A percentile compares a stretch with the other conserved stretches of the same genome.
Evolutionary conservation across 2,797 vertebrate genomes (phyloP).

Genomic region (Pantherophis alleghaniensis): DNA sequence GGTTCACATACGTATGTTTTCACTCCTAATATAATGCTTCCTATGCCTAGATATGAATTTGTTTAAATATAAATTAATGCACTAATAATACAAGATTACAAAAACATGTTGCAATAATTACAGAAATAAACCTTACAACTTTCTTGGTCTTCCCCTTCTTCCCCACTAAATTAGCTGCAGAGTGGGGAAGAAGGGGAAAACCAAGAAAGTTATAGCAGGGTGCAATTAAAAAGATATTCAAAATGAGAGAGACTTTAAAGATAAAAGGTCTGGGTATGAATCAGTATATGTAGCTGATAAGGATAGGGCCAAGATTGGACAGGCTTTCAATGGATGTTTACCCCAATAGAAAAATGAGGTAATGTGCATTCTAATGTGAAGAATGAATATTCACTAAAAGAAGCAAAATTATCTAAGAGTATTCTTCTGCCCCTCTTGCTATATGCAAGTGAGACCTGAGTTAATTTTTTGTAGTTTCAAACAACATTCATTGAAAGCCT

Average conservation of each 20-base stretch:
- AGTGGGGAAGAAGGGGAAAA: not conserved
- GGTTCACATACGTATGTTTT: not conserved
- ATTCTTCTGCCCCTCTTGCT: no score
- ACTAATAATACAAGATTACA: conserved; percentile 8
- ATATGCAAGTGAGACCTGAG: no score
- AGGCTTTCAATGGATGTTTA: not conserved
- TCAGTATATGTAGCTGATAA: not conserved
- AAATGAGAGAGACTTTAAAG: not conserved
- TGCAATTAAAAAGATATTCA: not conserved
- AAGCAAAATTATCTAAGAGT: no score
- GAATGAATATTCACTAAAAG: no score
- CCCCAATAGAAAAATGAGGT: no score
- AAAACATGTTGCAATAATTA: conserved; percentile 38
- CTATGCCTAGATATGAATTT: conserved; percentile 29
- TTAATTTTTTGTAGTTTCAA: no score
- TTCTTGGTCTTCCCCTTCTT: not conserved
- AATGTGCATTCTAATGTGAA: no score
- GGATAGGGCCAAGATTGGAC: not conserved
- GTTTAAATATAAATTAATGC: conserved; percentile 13
- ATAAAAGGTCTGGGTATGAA: not conserved
- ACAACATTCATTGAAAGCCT: no score
- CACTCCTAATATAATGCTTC: not conserved
- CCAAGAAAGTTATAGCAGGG: not conserved
- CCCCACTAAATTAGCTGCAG: not conserved
- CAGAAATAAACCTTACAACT: conserved; percentile 46